phyloP scores from a whole-genome alignment of 2,797 vertebrate genomes.

The Mormyrus proboscirostris region DNA sequence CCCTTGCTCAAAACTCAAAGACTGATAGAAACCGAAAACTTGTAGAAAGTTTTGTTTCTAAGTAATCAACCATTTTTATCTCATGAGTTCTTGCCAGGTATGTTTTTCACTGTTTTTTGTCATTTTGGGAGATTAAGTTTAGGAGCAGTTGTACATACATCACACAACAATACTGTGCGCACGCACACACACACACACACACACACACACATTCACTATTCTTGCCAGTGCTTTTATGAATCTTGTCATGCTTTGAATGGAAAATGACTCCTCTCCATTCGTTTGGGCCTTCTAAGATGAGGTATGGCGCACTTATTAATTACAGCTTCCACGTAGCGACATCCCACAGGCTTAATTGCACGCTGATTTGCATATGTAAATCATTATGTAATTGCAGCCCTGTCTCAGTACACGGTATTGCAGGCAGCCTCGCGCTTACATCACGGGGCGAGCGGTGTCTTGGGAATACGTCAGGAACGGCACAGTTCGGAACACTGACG shows the following conservation, averaged over 20 bases:
- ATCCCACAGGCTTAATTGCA: conserved; percentile 5
- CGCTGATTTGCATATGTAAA: conserved; percentile 60
- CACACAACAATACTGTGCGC: neutral
- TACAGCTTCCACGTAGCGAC: conserved; percentile 4
- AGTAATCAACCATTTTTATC: neutral
- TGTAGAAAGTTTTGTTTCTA: neutral
- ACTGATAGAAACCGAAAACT: neutral
- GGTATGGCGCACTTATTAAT: conserved; percentile 11
- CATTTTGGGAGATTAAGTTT: neutral
- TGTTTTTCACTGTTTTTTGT: neutral
- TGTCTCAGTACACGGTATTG: conserved; percentile 39
- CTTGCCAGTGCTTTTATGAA: neutral
- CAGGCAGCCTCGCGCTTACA: neutral
- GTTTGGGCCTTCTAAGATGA: neutral
- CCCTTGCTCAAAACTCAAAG: neutral
- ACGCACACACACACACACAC: neutral
- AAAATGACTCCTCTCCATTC: neutral
- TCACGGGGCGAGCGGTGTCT: neutral
- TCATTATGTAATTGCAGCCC: conserved; percentile 59
- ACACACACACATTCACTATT: neutral
- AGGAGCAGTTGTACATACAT: neutral
- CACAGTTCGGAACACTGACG: neutral
- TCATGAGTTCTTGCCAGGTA: neutral
- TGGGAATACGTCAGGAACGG: neutral
- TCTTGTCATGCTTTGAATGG: neutral